Base-by-base conservation (phyloP, 2,888 invertebrate genomes). In the Therioaphis trifolii region DNA sequence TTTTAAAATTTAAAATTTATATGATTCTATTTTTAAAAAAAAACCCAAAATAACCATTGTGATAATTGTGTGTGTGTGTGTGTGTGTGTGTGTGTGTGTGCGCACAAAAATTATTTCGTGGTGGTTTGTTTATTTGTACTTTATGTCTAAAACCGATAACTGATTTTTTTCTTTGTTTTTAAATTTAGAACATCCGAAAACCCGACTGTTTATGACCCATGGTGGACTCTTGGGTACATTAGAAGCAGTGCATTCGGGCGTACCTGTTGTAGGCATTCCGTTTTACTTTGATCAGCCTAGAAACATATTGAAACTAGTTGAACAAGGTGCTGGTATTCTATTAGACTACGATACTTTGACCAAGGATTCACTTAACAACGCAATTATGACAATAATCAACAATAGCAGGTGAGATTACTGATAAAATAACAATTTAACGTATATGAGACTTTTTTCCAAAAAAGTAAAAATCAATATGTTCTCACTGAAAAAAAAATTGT, bases 201-300 rank as follows among this genome's bases (percentile, higher is more conserved):
- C 68, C 14, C 84, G 84, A 12, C 3, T 85, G 4, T 86, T 86
- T 35, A 85, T 86, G 40, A 86, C 85, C 4, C 86, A 86, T 18
- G 86, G 86, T 27, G 86, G 86, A 21, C 66, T 86, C 1, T 80
- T 86, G 46, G 85, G 86, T 1, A 74, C 79, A 40, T 24, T 84
- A 5, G 86, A 86, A 75, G 85, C 86, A 5, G 85, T 85, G n/a
- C 49, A 86, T 43, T 77, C 84, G 14, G 86, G 85, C 4, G 79
- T 85, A 24, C 86, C 86, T 12, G 58, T 86, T 5, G 71, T 86
- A 4, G 86, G 85, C 0, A 79, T 85, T 2, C 85, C 85, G 3
- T 71, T 86, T 35, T 86, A 86, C 55, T 86, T 85, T 7, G 86
- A 86, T 68, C 86, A 86, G 52, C 74, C 61, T 0, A 85, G 85